Evolutionary conservation across 2,797 vertebrate species (phyloP).

Genomic region (Phrynocephalus guinanensis): DNA sequence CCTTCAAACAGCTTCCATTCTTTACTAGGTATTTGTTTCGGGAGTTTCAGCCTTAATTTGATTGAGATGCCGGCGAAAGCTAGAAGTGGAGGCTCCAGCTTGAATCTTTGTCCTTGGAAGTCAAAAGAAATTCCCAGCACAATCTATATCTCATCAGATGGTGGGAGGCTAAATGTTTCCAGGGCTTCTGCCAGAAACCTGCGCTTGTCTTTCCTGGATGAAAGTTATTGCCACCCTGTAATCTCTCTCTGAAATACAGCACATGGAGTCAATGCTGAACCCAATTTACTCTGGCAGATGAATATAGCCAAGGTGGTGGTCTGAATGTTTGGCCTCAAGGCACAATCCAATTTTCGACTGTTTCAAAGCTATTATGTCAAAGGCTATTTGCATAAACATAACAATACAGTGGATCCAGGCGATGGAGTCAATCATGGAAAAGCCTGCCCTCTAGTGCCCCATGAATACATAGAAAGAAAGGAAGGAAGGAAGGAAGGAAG

Average conservation of each 20-base stretch:
- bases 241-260: conserved; percentile 73
- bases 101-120: conserved; percentile 64
- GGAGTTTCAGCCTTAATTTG: conserved; percentile 78
- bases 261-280: conserved; percentile 71
- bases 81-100: conserved; percentile 66
- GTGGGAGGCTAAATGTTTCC: conserved; percentile 72
- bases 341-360: conserved; percentile 87
- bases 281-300: conserved; percentile 84
- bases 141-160: conserved; percentile 69
- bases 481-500: not conserved
- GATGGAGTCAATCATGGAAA: conserved; percentile 61
- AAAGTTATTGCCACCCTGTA: conserved; percentile 76
- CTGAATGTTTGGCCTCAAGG: conserved; percentile 85
- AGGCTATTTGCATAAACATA: conserved; percentile 85
- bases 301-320: conserved; percentile 84
- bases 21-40: conserved; percentile 81
- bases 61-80: conserved; percentile 67
- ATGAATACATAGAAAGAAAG: conserved; percentile 2
- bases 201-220: conserved; percentile 75
- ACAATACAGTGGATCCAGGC: conserved; percentile 68
- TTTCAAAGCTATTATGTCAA: conserved; percentile 87
- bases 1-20: conserved; percentile 79
- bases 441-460: conserved; percentile 78
- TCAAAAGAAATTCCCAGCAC: conserved; percentile 69
- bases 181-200: conserved; percentile 70